Evolutionary conservation across 2,888 invertebrate species (phyloP), one percentile per base, ranked within the genome.

Genomic region (Cybosia mesomella): DNA sequence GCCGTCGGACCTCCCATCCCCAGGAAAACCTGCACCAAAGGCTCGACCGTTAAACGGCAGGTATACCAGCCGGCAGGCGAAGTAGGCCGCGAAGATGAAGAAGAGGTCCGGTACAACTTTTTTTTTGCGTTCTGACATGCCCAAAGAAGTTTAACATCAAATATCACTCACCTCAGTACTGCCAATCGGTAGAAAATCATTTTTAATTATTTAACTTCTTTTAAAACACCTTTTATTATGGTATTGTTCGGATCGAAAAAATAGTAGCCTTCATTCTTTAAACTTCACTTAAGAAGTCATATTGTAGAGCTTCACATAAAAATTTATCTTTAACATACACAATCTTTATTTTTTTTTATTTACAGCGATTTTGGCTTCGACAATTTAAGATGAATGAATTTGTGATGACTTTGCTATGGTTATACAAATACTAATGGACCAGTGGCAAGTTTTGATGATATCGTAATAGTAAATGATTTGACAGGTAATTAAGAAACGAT

Each of bases 181-280:
- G 66, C 72, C 2, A 81, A 55, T 0, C 73, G 76, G 11, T 80
- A 79, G 32, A 80, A 75, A 70, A 80, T 75, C 80, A 80, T 80
- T 36, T 64, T 62, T 15, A 43, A 36, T 24, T 28, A 5, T 55
- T 55, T 36, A 8, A 21, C n/a, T 36, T 5, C 8, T 18, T 60
- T 39, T 39, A 13, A 39, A 2, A 15, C 2, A 18, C 7, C 18
- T 43, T 13, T 13, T 39, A 2, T 15, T 39, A 39, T 39, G 2
- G 13, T 15, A 18, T 43, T 43, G 18, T 43, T 39, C 4, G 4
- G 15, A 39, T 15, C 4, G 13, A 39, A 15, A 39, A 39, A n/a
- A n/a, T 5, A 18, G 43, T 18, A 43, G 18, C 5, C 18, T 43
- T 43, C 18, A 18, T 43, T 43, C 43, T 43, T 43, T 18, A 43